phyloP scores from a whole-genome alignment of 2,888 invertebrate genomes.

The Xanthorhoe spadicearia region DNA sequence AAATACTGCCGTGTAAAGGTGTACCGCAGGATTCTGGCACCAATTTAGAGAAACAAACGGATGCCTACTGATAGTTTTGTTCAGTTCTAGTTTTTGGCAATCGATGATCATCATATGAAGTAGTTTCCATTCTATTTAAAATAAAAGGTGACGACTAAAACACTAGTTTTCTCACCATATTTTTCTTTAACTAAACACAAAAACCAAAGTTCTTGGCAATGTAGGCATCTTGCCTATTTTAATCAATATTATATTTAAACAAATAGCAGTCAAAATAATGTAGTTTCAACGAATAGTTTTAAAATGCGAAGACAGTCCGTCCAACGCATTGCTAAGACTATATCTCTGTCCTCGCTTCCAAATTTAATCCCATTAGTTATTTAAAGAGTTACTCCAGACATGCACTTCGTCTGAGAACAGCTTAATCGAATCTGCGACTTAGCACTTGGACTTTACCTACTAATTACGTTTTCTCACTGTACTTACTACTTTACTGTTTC shows the following conservation, averaged over 20 bases:
- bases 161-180: no score
- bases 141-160: no score
- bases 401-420: conserved; percentile 21
- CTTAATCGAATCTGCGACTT: conserved; percentile 58
- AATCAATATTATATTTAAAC: no score
- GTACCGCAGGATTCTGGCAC: conserved; percentile 11
- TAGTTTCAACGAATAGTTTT: no score
- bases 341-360: conserved; percentile 1
- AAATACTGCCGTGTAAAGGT: conserved; percentile 21
- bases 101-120: no score
- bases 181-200: no score
- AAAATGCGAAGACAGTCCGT: neutral
- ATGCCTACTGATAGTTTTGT: neutral
- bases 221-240: no score
- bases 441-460: conserved; percentile 45
- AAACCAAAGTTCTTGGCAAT: no score
- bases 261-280: no score
- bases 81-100: neutral
- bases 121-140: no score
- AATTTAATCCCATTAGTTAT: conserved; percentile 22
- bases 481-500: neutral
- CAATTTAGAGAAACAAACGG: conserved; percentile 5
- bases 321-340: neutral
- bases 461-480: no score
- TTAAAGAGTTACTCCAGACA: conserved; percentile 14